A percentile compares a stretch with the other conserved stretches of the same genome.
These are phyloP conservation scores for Linnaemya tessellans DNA, from an alignment of 2,888 invertebrate species.

Conservation along the genomic window DNA sequence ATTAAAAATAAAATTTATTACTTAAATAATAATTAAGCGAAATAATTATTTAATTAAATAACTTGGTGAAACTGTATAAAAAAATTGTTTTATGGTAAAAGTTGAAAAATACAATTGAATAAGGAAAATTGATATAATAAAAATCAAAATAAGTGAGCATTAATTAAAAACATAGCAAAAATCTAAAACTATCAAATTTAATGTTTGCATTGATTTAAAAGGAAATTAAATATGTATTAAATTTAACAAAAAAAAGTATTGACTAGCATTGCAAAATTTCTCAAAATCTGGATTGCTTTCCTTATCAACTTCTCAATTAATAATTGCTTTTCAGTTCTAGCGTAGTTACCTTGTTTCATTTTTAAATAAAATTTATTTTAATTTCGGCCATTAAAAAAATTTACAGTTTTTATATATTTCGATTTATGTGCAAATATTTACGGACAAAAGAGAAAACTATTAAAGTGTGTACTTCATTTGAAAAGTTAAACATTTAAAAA, in stretches of 20 bases:
- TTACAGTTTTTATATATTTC: constrained; percentile 49
- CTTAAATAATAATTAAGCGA: constrained; percentile 69
- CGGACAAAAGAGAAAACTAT: constrained; percentile 22
- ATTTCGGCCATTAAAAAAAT: constrained; percentile 58
- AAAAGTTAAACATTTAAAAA: background rate
- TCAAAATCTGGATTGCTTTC: constrained; percentile 43
- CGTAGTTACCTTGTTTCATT: constrained; percentile 30
- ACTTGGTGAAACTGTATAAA: constrained; percentile 75
- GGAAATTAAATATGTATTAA: constrained; percentile 23
- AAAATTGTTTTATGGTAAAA: constrained; percentile 75
- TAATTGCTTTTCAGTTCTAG: background rate
- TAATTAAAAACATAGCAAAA: constrained; percentile 50
- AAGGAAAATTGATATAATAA: constrained; percentile 58
- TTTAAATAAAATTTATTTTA: constrained; percentile 27
- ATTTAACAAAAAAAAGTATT: constrained; percentile 23
- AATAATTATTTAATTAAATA: constrained; percentile 71
- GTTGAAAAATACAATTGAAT: constrained; percentile 67
- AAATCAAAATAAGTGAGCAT: constrained; percentile 65
- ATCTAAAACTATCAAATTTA: constrained; percentile 43
- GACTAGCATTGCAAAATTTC: constrained; percentile 40
- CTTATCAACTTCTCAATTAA: constrained; percentile 27
- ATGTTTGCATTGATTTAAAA: constrained; percentile 66
- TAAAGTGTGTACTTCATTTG: background rate
- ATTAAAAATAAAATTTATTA: constrained; percentile 60
- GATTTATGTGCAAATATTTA: constrained; percentile 69